Percentiles rank a stretch among this genome's conserved stretches.
phyloP scores from a whole-genome alignment of 2,888 invertebrate genomes.

The Carcina quercana region DNA sequence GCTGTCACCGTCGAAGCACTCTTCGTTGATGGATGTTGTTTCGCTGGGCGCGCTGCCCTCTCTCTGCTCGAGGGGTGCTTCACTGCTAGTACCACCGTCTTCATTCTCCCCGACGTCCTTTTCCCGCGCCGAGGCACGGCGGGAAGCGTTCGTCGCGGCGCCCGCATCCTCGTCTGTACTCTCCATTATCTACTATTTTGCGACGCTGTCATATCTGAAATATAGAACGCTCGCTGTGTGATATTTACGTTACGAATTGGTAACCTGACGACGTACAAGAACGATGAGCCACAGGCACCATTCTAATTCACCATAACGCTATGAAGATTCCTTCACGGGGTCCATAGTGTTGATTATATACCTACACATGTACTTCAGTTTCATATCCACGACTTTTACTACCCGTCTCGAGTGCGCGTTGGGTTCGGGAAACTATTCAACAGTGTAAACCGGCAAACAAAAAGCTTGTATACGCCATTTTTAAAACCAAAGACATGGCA shows the following conservation, averaged over 20 bases:
- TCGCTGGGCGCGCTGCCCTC: constrained; percentile 45
- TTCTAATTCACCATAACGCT: constrained; percentile 75
- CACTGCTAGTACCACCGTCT: constrained; percentile 57
- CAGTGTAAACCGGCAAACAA: constrained; percentile 76
- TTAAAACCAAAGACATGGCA: constrained; percentile 76
- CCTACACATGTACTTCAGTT: constrained; percentile 72
- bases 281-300: constrained; percentile 72
- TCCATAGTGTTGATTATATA: constrained; percentile 67
- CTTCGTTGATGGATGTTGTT: constrained; percentile 60
- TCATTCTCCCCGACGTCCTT: constrained; percentile 57
- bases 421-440: constrained; percentile 64
- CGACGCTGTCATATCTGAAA: constrained; percentile 72
- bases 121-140: constrained; percentile 73
- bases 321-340: constrained; percentile 64
- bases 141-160: constrained; percentile 68
- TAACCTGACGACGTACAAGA: constrained; percentile 72
- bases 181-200: constrained; percentile 74
- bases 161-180: constrained; percentile 74
- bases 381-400: constrained; percentile 70
- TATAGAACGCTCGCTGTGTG: constrained; percentile 65
- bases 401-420: constrained; percentile 51
- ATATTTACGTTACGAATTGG: constrained; percentile 69
- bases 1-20: constrained; percentile 64
- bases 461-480: constrained; percentile 78
- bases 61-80: constrained; percentile 44